Base-by-base conservation (phyloP, 30 jellyfish, hydroid and myxozoan species). In the Aurelia coerulea region DNA sequence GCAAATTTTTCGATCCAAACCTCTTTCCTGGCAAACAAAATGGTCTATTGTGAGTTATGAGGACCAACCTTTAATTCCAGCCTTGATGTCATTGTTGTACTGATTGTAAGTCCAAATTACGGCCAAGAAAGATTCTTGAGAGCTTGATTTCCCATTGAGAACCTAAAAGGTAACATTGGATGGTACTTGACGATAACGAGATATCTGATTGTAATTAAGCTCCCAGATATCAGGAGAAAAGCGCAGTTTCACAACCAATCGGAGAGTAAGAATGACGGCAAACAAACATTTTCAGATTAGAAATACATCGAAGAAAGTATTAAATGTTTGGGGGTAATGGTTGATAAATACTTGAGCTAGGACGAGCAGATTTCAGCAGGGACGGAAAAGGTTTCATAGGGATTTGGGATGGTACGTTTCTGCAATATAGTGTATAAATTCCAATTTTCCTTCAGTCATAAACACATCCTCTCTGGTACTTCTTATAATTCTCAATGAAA, bases 61-160 rank as follows among this genome's bases (percentile, higher is more conserved):
- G 14, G 14, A 46, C 13, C 56, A 46, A 92, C 98, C 89, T 87
- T 77, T 56, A 23, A 93, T 56, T 17, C 97, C 96, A 23, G 91
- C 81, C 32, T 58, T 63, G 42, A 93, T 66, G 66, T 83, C 93
- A 62, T 56, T 62, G 13, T 32, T 58, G 37, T 59, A 35, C 76
- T 87, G 98, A 16, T 91, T 81, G 60, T 69, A 83, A 34, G 91
- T 89, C 98, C 98, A 93, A 12, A 93, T 93, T 63, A 93, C 88
- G 37, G 97, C 84, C 78, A 93, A 58, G 73, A 81, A 93, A 17
- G 97, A 68, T 50, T 88, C 94, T 51, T 89, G 91, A 0, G 94
- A 88, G 29, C 18, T 68, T 4, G 97, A 51, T 56, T 88, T 93
- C 50, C 94, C 96, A 62, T 32, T 73, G 69, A 87, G 58, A 42